phyloP scores from a whole-genome alignment of 1,140 invertebrate species.

The Lycorma delicatula region DNA sequence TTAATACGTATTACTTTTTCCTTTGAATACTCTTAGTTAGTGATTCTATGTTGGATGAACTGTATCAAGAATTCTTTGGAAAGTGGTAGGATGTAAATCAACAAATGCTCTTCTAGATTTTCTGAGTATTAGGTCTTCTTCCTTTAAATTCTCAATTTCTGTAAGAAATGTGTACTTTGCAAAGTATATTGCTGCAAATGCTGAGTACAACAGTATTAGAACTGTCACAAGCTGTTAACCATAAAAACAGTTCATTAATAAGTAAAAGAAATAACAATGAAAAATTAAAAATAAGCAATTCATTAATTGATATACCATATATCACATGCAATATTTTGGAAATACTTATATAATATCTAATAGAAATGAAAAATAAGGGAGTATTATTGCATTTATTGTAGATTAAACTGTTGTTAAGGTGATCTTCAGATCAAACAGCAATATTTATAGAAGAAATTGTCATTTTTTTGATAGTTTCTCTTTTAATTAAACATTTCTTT shows the following conservation, averaged over 20 bases:
- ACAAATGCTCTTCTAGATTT: not conserved
- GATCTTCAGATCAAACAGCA: too few species aligned
- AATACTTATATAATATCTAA: not conserved
- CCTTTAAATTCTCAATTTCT: conserved; percentile 54
- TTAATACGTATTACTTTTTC: too few species aligned
- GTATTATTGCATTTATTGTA: too few species aligned
- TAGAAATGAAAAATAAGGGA: too few species aligned
- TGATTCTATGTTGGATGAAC: too few species aligned
- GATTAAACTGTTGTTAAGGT: too few species aligned
- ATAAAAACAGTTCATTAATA: too few species aligned
- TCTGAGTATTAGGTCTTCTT: conserved; percentile 35
- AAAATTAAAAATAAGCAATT: not conserved
- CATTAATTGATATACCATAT: not conserved
- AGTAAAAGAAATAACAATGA: too few species aligned
- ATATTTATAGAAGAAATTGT: too few species aligned
- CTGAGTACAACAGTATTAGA: conserved; percentile 66
- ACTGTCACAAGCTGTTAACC: conserved; percentile 64
- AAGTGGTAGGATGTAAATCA: not conserved
- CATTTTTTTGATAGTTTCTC: too few species aligned
- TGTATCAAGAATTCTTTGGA: conserved; percentile 5
- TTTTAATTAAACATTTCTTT: too few species aligned
- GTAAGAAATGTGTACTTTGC: conserved; percentile 72
- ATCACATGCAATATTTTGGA: not conserved
- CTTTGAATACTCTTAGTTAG: too few species aligned
- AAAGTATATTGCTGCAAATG: conserved; percentile 73